Conservation (phyloP, 2,888 invertebrate species). For the Andrena hattorfiana region DNA sequence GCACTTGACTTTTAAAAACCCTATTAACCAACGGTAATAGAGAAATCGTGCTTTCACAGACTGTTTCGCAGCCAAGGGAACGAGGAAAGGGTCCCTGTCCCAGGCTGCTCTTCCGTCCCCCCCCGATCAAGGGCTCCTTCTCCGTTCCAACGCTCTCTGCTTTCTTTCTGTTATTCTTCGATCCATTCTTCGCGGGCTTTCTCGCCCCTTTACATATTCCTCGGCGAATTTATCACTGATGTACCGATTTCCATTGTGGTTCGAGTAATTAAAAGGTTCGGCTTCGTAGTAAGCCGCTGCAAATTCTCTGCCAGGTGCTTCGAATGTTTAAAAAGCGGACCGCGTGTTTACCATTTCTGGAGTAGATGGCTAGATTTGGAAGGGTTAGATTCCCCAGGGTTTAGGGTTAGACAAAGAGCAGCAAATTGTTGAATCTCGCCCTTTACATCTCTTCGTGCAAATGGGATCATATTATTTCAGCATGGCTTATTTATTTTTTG, state of each 20-base stretch:
- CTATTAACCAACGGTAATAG: conserved; percentile 73
- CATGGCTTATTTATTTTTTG: too few species aligned
- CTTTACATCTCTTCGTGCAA: neutral
- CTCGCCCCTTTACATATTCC: neutral
- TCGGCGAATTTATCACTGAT: neutral
- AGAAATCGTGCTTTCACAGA: conserved; percentile 71
- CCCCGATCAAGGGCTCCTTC: conserved; percentile 1
- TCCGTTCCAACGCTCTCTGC: neutral
- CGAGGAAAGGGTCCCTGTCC: conserved; percentile 43
- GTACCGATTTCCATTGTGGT: neutral
- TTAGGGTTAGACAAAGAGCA: neutral
- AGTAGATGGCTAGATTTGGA: neutral
- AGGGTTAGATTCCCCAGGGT: too few species aligned
- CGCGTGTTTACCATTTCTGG: neutral
- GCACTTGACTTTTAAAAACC: conserved; percentile 73
- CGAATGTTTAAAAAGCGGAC: neutral
- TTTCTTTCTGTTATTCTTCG: neutral
- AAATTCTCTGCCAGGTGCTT: neutral
- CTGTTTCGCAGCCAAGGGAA: conserved; percentile 64
- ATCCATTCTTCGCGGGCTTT: conserved; percentile 11
- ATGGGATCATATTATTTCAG: too few species aligned
- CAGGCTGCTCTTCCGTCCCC: conserved; percentile 27
- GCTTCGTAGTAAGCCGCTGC: neutral
- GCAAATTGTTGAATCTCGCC: neutral
- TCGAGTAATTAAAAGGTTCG: neutral